Base-by-base conservation (phyloP, 1,140 invertebrate species). In the Trissolcus basalis region DNA sequence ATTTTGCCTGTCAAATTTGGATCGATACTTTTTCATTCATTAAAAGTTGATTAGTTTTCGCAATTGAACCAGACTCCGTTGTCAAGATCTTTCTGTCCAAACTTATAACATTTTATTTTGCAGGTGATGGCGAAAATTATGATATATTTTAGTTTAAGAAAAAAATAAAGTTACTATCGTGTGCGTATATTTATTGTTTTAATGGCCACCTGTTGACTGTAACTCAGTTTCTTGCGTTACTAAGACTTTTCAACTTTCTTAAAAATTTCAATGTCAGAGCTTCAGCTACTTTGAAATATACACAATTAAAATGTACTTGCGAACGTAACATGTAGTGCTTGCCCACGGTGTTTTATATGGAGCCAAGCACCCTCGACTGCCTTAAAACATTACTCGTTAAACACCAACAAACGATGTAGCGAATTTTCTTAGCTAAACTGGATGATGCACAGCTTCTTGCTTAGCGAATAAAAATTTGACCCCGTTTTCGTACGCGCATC, bases 101-200 rank as follows among this genome's bases (percentile, higher is more conserved):
- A 39, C n/a, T n/a, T n/a, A n/a, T n/a, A 8, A 39, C 3, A n/a
- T 39, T 39, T 39, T 39, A 9, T 2, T 39, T 3, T 39, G 36
- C 2, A 4, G 9, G 9, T 9, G 36, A 10, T 39, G 19, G 1
- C 6, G 6, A 27, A 27, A 27, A 39, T 39, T 39, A 3, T 39
- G n/a, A 39, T 1, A 39, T 3, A 39, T 9, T n/a, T n/a, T n/a
- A n/a, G 13, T 56, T 47, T 12, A 1, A 49, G 11, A n/a, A 15
- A 13, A 53, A 48, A 3, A 6, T 3, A 27, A 6, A 85, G 79
- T 83, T 80, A 83, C 80, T 82, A 81, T 85, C 85, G 86, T 85
- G 83, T 84, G 85, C 85, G 85, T 85, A 85, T 85, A 86, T 85
- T 86, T 86, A 86, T 83, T 1, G 19, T 27, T 86, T 86, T 86